Evolutionary conservation across 2,113 vertebrate genomes (phyloP), one percentile per base, ranked within the genome.

Genomic region (Eclectus roratus): DNA sequence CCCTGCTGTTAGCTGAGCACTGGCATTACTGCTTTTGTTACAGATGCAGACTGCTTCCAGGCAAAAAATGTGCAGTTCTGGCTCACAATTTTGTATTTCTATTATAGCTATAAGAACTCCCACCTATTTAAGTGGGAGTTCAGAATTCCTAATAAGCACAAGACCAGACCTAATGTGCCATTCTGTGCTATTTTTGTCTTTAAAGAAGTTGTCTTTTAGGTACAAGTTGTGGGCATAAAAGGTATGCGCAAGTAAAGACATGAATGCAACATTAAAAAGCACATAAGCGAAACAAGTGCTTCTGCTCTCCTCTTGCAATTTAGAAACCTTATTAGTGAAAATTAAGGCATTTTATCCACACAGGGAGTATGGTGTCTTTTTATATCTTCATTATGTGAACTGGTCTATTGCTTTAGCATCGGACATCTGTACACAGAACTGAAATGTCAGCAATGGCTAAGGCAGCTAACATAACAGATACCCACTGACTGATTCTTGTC

Each of bases 121-220:
- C 65, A 90, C 53, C 28, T 77, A 83, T n/a, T 73, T 53, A 87
- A 91, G 82, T 88, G 81, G 88, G 80, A 85, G 69, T 85, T 93
- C 52, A 91, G 73, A 95, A 91, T n/a, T 47, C 63, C 47, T 91
- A 92, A 88, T 91, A 79, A 52, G 70, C 52, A 71, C 41, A 92
- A 70, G 74, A 88, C 13, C 41, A 94, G 68, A 63, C 44, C 44
- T 81, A 88, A 65, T 53, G 31, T 69, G 49, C 55, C 84, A 25
- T 50, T 94, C 46, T n/a, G 27, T 21, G 33, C 27, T 93, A 55
- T 65, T 88, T 89, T 43, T 65, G 27, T 41, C 55, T 16, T 53
- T 70, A 50, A 83, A 73, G 20, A 80, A 41, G 18, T 88, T 27
- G 29, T 68, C 39, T 55, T 76, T 44, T 27, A 72, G 78, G 53